Evolutionary conservation across 1,140 invertebrate species (phyloP), one percentile per base, ranked within the genome.

Genomic region (Archivesica marissinica): DNA sequence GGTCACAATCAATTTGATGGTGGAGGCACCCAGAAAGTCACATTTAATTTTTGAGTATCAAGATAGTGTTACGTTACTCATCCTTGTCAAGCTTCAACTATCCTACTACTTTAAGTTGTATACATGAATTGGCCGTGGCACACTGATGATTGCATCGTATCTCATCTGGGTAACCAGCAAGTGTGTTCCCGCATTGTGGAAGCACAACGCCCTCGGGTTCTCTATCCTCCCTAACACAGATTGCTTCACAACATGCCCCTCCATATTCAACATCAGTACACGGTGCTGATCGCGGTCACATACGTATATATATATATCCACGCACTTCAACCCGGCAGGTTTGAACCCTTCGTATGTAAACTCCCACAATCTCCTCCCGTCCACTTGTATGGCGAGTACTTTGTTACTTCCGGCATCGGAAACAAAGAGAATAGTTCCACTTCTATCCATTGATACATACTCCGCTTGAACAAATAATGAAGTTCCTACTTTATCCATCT

Each of bases 261-360:
- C 64, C 41, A 50, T 52, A 39, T 78, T 70, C 15, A 85, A 39
- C 72, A 77, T 85, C 15, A 85, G 33, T 0, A 85, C 74, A 23
- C 82, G 59, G 23, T 85, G 74, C 23, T 85, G 82, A 28, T 78
- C 82, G 13, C 61, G 56, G n/a, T 85, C 82, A 54, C 74, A 77
- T 6, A 85, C 74, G 44, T 52, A 78, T n/a, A 85, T 20, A 33
- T 68, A 68, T 23, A 47, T 17, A 44, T 85, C 75, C 20, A 47
- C 17, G 52, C 52, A 68, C 25, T 85, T 85, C 17, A 85, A 30
- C 6, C 82, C 74, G 0, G 82, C 17, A 15, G 82, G 82, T 44
- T 85, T 66, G 59, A 85, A 70, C n/a, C 82, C 82, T 25, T 77
- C 33, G 11, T 78, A 78, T 6, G 74, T 50, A 38, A 85, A 85